These are phyloP conservation scores for Haliclona indistincta DNA, from an alignment of 37 sponge, comb jelly and placozoan species.

Conservation along the genomic window DNA sequence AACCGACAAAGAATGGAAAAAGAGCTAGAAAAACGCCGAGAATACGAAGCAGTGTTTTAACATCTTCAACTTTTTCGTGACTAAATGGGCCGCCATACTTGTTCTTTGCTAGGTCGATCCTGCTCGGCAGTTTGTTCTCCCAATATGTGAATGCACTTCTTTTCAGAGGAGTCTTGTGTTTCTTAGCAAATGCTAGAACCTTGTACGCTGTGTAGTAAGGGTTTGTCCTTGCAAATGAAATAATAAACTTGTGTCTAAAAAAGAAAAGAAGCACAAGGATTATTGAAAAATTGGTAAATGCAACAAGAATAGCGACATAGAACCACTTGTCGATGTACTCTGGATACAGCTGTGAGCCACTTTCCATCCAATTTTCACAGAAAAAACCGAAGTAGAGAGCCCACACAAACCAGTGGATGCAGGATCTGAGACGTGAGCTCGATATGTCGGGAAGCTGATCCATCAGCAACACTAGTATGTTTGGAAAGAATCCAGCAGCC, in stretches of 20 bases:
- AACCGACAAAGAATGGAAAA: background rate
- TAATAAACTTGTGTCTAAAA: background rate
- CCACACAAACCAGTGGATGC: conserved; percentile 8
- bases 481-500: background rate
- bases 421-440: background rate
- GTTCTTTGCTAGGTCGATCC: background rate
- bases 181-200: background rate
- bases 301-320: background rate
- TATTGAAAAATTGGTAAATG: background rate
- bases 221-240: background rate
- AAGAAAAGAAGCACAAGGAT: background rate
- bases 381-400: background rate
- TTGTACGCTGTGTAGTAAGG: background rate
- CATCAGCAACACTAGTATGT: background rate
- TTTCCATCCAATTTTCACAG: background rate
- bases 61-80: background rate
- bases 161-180: background rate
- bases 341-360: background rate
- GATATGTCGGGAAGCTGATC: background rate
- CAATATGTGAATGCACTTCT: conserved; percentile 14
- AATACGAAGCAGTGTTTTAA: conserved; percentile 1
- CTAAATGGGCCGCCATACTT: conserved; percentile 6
- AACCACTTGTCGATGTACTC: background rate
- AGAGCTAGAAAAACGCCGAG: background rate
- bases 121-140: background rate